Base-by-base conservation (phyloP, 1,140 invertebrate genomes). In the Heliconius melpomene region DNA sequence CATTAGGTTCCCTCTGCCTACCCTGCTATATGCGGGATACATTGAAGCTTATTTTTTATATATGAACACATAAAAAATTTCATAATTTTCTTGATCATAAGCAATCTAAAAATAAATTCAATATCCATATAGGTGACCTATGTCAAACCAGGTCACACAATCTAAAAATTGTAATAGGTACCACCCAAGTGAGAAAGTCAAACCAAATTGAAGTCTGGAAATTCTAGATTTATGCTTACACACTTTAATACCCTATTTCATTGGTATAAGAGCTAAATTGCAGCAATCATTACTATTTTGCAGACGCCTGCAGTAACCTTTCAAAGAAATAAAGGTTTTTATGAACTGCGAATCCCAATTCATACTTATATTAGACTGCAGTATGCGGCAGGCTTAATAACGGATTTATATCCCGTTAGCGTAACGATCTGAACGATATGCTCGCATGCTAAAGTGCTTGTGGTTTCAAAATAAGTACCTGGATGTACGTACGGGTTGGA, bases 281-380 rank as follows among this genome's bases (percentile, higher is more conserved):
- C 32, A 38, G 8, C 20, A 1, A 20, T 38, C 38, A 20, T 38
- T 38, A 72, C 71, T 23, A 72, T 72, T 46, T 72, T 72, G 32
- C 71, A 66, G 60, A 66, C 36, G 71, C 71, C 71, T 38, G 71
- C 71, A 72, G 71, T 72, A 72, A 72, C 32, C 71, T 72, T 72
- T 72, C 71, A 72, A 72, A 72, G 71, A 72, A 72, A 38, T 72
- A 72, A 72, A 72, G 71, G 71, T 72, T 72, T 72, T 72, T 72
- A 72, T 72, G 71, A 72, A 72, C 71, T 72, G 32, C 71, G 20
- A 40, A 72, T 40, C 71, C 71, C 29, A 40, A 72, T 72, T 72
- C 20, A 72, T 72, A 72, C 20, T 40, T 72, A 38, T 72, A 72
- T 72, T 72, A 72, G 20, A 72, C 71, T 72, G 71, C 71, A 72